Conservation (phyloP, 2,797 vertebrate species). For the Pangasius djambal region DNA sequence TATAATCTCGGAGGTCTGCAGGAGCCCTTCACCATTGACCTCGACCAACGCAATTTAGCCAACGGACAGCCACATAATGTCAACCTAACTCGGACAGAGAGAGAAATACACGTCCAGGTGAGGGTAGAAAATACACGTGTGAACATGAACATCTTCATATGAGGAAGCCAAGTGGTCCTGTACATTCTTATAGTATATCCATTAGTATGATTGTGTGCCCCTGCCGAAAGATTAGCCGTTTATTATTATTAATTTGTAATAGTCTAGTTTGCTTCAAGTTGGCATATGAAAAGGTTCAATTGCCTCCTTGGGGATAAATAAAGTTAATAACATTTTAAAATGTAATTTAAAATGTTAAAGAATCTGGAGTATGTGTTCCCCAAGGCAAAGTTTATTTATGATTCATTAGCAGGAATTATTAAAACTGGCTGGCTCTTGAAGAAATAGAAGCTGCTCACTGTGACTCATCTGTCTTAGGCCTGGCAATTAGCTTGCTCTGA, state of each 20-base stretch:
- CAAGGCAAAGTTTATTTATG: neutral
- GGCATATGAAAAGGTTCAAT: neutral
- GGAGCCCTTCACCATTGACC: slow-evolving; percentile 87
- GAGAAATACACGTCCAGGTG: slow-evolving; percentile 87
- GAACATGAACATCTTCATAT: neutral
- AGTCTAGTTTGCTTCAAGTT: neutral
- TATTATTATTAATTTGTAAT: neutral
- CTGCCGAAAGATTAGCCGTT: too few species aligned
- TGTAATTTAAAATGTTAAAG: slow-evolving; percentile 4
- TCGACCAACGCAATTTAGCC: slow-evolving; percentile 61
- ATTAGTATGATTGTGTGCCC: neutral
- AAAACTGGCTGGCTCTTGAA: neutral
- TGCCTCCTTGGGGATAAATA: neutral
- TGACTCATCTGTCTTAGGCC: neutral
- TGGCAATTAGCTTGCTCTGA: slow-evolving; percentile 72
- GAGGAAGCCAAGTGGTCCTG: neutral
- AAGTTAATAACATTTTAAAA: neutral
- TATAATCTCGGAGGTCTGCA: slow-evolving; percentile 88
- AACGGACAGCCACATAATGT: slow-evolving; percentile 93
- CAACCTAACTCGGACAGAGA: slow-evolving; percentile 85
- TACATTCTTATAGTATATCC: neutral
- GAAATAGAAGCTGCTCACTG: neutral
- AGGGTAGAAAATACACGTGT: slow-evolving; percentile 26
- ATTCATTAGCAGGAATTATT: slow-evolving; percentile 8
- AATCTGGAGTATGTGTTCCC: slow-evolving; percentile 12